These are phyloP conservation scores for Labroides dimidiatus DNA, from an alignment of 2,797 vertebrate genomes.

Conservation along the genomic window DNA sequence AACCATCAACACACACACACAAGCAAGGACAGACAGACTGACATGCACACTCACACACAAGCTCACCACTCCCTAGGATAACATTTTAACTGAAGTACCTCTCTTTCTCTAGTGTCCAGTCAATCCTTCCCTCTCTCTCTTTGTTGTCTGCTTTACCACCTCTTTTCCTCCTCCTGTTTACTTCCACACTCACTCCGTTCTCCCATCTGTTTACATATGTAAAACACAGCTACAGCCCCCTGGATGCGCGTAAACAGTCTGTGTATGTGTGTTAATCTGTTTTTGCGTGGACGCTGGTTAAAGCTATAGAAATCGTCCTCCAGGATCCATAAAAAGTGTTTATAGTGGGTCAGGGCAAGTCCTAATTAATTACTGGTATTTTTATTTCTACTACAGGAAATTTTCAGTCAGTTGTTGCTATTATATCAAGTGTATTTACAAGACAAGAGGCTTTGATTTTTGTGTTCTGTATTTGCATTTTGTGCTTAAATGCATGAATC, in stretches of 20 bases:
- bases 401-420: conserved; percentile 30
- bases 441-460: background rate
- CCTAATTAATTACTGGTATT: conserved; percentile 63
- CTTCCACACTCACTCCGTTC: conserved; percentile 23
- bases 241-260: conserved; percentile 49
- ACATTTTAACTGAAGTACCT: conserved; percentile 59
- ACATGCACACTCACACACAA: conserved; percentile 20
- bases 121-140: background rate
- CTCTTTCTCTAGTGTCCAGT: conserved; percentile 26
- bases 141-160: conserved; percentile 2
- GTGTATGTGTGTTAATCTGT: conserved; percentile 36
- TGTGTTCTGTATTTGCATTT: too few species aligned
- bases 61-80: conserved; percentile 44
- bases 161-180: conserved; percentile 16
- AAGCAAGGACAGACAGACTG: conserved; percentile 6
- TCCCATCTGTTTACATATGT: conserved; percentile 67
- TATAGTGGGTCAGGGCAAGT: conserved; percentile 45
- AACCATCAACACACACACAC: conserved; percentile 75
- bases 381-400: conserved; percentile 35
- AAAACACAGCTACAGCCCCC: conserved; percentile 58
- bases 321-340: conserved; percentile 56
- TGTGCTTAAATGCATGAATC: too few species aligned
- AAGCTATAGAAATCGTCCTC: conserved; percentile 45
- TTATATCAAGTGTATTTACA: background rate
- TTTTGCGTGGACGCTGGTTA: conserved; percentile 36